Base-by-base conservation (phyloP, 2,888 invertebrate genomes). In the Agrochola circellaris region DNA sequence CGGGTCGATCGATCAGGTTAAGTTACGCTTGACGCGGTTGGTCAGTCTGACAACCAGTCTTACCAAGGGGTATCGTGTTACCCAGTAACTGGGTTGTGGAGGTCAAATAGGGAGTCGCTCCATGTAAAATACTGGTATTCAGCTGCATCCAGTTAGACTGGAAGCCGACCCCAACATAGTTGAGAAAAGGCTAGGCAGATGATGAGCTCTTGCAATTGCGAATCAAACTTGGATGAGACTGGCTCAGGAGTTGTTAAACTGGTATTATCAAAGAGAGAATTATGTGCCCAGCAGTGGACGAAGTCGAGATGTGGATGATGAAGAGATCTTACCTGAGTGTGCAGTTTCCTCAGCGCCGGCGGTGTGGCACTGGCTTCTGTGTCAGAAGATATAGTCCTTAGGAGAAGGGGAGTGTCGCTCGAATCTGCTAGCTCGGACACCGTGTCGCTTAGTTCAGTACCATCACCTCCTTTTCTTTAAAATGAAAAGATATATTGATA, bases 361-460 rank as follows among this genome's bases (percentile, higher is more conserved):
- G 96, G 97, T 3, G 97, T 96, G 64, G 95, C 93, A 79, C 94
- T 94, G n/a, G 95, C 93, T 74, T 96, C 96, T 0, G 96, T 97
- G 90, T 98, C 98, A 20, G 97, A 97, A 15, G 97, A 97, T 90
- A 97, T 97, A 20, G 97, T 97, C 69, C 98, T 93, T 68, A 97
- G 91, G 58, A 97, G 88, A 77, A 97, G 95, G 65, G 97, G 97
- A 7, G 96, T 95, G 75, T 96, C 96, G 73, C 93, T 94, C 0
- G 95, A 94, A 82, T 96, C 96, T 0, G 93, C 95, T 74, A 95
- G 87, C 61, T 96, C 96, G 0, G 94, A 91, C 42, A 93, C 93
- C 1, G 93, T 91, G 75, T 96, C 96, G 81, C 94, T 94, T 11
- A 93, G 89, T 79, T 96, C 96, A 9, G 92, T 83, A 3, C 93